Evolutionary conservation across 2,888 invertebrate species (phyloP), one percentile per base, ranked within the genome.

Genomic region (Synergus gifuensis): DNA sequence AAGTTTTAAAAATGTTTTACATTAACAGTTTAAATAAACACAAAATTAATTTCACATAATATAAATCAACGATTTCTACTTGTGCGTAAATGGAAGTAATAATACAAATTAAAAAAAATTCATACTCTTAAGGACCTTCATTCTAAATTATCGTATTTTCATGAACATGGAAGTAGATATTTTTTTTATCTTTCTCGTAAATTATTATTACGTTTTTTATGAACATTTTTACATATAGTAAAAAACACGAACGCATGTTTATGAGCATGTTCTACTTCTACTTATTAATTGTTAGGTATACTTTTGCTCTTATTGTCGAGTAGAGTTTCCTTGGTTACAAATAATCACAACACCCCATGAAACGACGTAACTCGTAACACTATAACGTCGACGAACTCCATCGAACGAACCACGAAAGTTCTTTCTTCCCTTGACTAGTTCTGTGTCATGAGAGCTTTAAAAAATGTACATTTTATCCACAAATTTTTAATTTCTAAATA

Each of bases 291-390:
- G 69, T 69, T 69, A 49, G 16, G 14, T 69, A 49, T 46, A 14
- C 22, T 18, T 46, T 44, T 64, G 2, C 64, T 40, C 64, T 9
- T 12, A 64, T 64, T 69, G 16, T 69, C 28, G 63, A 66, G 42
- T 76, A 69, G 76, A 78, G 87, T 87, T 85, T 81, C 87, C 87
- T 82, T 84, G 86, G 88, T 85, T 84, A 88, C 88, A 79, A 81
- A 64, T 44, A 73, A 81, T 78, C 87, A 87, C 84, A 87, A 87
- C 88, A 88, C 77, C 80, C 63, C 63, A 76, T 67, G 60, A 79
- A 76, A 76, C 81, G 81, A 78, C 78, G 76, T 63, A 79, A 28
- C 76, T 77, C 76, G 79, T 54, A 49, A 49, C n/a, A 54, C n/a
- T 54, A n/a, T 54, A 36, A 77, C 63, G 79, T 76, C 78, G 44